phyloP scores from a whole-genome alignment of 1,140 invertebrate genomes.

The Drosophila sp. region DNA sequence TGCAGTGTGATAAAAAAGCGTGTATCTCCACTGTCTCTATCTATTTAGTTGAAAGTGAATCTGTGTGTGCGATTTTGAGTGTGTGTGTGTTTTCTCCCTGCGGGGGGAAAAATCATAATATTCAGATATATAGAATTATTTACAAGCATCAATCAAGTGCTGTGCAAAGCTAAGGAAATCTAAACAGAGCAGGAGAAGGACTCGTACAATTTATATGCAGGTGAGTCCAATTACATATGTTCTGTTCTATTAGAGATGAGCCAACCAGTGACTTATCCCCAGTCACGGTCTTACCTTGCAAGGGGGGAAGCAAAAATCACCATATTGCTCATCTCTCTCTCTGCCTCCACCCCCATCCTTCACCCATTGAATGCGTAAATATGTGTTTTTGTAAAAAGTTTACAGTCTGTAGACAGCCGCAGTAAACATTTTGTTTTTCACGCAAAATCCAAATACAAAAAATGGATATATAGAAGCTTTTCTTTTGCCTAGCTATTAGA shows the following conservation, averaged over 20 bases:
- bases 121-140: neutral
- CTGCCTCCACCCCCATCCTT: neutral
- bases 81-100: slow-evolving; percentile 3
- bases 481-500: neutral
- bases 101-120: neutral
- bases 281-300: neutral
- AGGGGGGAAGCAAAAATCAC: neutral
- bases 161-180: neutral
- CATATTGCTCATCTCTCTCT: slow-evolving; percentile 5
- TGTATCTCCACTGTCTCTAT: slow-evolving; percentile 4
- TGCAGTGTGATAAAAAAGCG: slow-evolving; percentile 12
- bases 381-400: slow-evolving; percentile 3
- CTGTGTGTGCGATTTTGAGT: neutral
- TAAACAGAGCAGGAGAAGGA: neutral
- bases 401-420: slow-evolving; percentile 10
- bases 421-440: slow-evolving; percentile 13
- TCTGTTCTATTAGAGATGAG: slow-evolving; percentile 7
- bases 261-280: neutral
- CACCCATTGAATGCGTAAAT: too few relatives aligned
- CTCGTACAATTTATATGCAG: neutral
- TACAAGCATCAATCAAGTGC: neutral
- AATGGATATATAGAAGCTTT: neutral
- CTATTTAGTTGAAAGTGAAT: slow-evolving; percentile 6
- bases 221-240: neutral
- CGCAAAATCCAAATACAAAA: slow-evolving; percentile 16